A percentile compares a stretch with the other conserved stretches of the same genome.
Conservation (phyloP, 2,113 vertebrate species). For the Ameiurus melas region DNA sequence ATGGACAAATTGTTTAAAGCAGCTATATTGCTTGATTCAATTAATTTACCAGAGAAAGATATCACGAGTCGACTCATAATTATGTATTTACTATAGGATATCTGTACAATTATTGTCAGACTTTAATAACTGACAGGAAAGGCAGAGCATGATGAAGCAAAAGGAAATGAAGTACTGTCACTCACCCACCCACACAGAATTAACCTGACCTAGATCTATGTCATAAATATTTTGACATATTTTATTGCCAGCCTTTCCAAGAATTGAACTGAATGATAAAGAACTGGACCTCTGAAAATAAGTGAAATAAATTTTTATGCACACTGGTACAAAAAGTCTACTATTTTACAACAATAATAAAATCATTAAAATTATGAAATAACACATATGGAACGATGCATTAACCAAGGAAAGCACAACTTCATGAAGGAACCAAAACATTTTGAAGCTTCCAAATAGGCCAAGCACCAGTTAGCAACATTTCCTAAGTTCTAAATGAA, state of each 20-base stretch:
- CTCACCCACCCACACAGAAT: not conserved
- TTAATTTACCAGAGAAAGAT: not conserved
- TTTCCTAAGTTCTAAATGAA: not conserved
- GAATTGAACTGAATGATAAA: not conserved
- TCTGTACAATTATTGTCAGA: not conserved
- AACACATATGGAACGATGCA: not conserved
- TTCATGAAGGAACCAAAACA: not conserved
- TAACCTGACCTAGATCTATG: slow-evolving; percentile 29
- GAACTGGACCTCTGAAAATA: not conserved
- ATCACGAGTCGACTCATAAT: not conserved
- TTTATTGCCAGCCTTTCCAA: slow-evolving; percentile 3
- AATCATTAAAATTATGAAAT: not conserved
- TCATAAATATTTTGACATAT: slow-evolving; percentile 27
- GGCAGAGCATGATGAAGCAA: not conserved
- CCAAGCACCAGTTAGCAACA: not conserved
- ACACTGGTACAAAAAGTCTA: not conserved
- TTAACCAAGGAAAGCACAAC: not conserved
- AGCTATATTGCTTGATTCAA: no score
- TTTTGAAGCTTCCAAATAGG: not conserved
- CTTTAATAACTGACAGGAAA: not conserved
- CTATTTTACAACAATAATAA: not conserved
- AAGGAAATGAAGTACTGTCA: not conserved
- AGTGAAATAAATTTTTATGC: not conserved
- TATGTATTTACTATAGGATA: not conserved
- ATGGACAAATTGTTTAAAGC: not conserved